Base-by-base conservation (phyloP, 1,140 invertebrate species). In the Aphaenogaster floridana region DNA sequence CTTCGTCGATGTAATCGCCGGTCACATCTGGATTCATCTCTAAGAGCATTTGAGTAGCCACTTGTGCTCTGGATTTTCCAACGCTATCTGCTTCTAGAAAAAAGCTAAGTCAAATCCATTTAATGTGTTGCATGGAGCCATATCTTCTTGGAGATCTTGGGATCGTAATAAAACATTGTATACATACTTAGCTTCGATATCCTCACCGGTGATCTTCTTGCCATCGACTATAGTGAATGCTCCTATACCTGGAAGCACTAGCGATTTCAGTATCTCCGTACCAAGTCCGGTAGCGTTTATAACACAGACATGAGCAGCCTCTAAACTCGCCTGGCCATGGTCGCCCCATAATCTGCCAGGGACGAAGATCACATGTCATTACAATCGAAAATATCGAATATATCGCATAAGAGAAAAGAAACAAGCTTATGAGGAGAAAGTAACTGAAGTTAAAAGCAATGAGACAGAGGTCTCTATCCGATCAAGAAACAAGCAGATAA, bases 221-320 rank as follows among this genome's bases (percentile, higher is more conserved):
- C 97, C 98, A 97, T 99, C 99, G 9, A 99, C 97, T 91, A 99
- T 98, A 0, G 99, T 99, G 90, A 99, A 99, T n/a, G 98, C 97
- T 83, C 99, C 99, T 92, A 99, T 97, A 15, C 99, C 99, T 77
- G 99, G 99, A 48, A 99, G 95, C 21, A 99, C 97, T 13, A 99
- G 96, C 69, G 98, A 98, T 95, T 99, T 99, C 36, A 99, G 95
- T 76, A 98, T 97, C 96, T 99, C 99, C 61, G 98, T 99, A 48
- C 99, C 99, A 74, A 99, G 96, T 11, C 98, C 98, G 79, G 97
- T 99, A 2, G 98, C 98, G 96, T 99, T 99, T 87, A 99, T 98
- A 6, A 99, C 93, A 94, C 99, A 99, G 92, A 99, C 97, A 95
- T 98, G 97, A 42, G 98, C 97, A 74, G 96, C 96, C 96, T 99